Percentiles rank a stretch among this genome's conserved stretches.
Conservation (phyloP, 2,888 invertebrate genomes). For the Rhimphoctona megacephalus region DNA sequence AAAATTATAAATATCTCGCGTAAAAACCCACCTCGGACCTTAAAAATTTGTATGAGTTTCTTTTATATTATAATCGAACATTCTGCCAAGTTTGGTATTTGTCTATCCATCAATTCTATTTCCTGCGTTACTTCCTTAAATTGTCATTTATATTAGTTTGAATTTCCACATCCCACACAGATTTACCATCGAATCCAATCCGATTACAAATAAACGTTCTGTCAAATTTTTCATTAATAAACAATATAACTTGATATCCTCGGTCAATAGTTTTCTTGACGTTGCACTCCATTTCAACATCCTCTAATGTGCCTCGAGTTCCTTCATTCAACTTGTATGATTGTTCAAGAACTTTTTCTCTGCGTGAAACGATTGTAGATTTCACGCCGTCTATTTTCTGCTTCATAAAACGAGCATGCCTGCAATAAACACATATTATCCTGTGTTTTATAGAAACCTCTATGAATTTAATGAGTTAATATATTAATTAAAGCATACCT, state of each 20-base stretch:
- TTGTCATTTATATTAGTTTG: slow-evolving; percentile 35
- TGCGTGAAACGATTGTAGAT: slow-evolving; percentile 16
- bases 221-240: slow-evolving; percentile 22
- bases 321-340: slow-evolving; percentile 14
- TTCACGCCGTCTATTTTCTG: slow-evolving; percentile 19
- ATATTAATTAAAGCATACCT: slow-evolving; percentile 16
- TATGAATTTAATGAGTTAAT: slow-evolving; percentile 22
- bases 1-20: too few species aligned
- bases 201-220: slow-evolving; percentile 39
- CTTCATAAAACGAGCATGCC: slow-evolving; percentile 42
- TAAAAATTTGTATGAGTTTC: too few species aligned
- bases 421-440: slow-evolving; percentile 32
- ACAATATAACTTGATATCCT: slow-evolving; percentile 35
- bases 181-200: slow-evolving; percentile 34
- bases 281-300: slow-evolving; percentile 31
- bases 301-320: slow-evolving; percentile 17
- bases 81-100: too few species aligned
- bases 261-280: slow-evolving; percentile 24
- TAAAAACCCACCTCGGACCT: too few species aligned
- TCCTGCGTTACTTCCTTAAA: too few species aligned
- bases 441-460: slow-evolving; percentile 19
- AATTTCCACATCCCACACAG: slow-evolving; percentile 27
- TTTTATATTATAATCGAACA: too few species aligned
- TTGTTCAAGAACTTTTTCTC: slow-evolving; percentile 18
- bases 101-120: too few species aligned